phyloP scores from a whole-genome alignment of 2,113 vertebrate genomes.

The Oncorhynchus nerka region DNA sequence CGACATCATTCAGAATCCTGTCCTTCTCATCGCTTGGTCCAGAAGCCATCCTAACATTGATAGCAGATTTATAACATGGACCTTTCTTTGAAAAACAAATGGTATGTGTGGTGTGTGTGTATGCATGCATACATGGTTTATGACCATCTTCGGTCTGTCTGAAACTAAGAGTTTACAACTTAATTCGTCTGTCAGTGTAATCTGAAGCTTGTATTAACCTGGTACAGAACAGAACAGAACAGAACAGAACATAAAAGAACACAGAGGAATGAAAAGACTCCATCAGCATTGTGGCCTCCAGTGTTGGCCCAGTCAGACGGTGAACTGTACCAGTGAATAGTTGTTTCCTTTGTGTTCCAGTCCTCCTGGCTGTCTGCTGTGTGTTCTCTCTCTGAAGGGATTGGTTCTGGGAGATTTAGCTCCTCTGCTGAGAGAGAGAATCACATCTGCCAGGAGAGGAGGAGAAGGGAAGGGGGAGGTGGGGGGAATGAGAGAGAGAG shows the following conservation, averaged over 20 bases:
- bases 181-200: background rate
- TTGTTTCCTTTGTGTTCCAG: slow-evolving; percentile 24
- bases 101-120: too few species aligned
- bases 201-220: slow-evolving; percentile 5
- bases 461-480: background rate
- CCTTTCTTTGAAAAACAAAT: too few species aligned
- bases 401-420: slow-evolving; percentile 58
- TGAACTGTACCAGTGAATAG: slow-evolving; percentile 38
- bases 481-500: slow-evolving; percentile 26
- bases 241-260: too few species aligned
- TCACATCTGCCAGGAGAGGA: background rate
- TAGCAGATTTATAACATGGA: too few species aligned
- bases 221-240: too few species aligned
- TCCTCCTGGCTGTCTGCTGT: slow-evolving; percentile 45
- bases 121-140: slow-evolving; percentile 1
- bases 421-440: slow-evolving; percentile 57
- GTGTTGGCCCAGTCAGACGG: slow-evolving; percentile 20
- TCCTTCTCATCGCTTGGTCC: too few species aligned
- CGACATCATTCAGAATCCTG: too few species aligned
- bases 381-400: slow-evolving; percentile 43
- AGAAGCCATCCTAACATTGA: too few species aligned
- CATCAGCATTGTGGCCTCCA: background rate
- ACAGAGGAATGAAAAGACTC: too few species aligned
- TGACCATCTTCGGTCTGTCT: slow-evolving; percentile 43
- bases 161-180: slow-evolving; percentile 24